Percentiles rank a stretch among this genome's conserved stretches.
These are phyloP conservation scores for Caradrina clavipalpis DNA, from an alignment of 2,888 invertebrate genomes.

Conservation along the genomic window DNA sequence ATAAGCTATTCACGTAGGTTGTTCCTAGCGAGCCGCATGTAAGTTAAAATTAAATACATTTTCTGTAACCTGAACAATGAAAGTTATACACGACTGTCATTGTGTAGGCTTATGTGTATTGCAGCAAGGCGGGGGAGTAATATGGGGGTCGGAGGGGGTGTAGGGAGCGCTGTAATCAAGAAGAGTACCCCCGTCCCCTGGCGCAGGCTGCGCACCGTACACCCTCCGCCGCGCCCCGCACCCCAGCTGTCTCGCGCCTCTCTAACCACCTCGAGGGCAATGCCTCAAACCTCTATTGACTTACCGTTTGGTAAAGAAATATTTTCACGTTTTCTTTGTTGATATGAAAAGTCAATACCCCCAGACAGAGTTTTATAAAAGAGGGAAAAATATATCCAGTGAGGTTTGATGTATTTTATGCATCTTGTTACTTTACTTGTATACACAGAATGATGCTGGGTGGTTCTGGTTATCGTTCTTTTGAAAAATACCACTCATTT, in stretches of 20 bases:
- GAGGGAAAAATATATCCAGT: slow-evolving; percentile 41
- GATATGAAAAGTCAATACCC: slow-evolving; percentile 81
- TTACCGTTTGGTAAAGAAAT: slow-evolving; percentile 85
- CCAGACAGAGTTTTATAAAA: slow-evolving; percentile 44
- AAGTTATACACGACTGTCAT: slow-evolving; percentile 77
- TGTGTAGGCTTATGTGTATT: slow-evolving; percentile 83
- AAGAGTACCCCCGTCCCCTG: slow-evolving; percentile 90
- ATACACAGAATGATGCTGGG: neutral
- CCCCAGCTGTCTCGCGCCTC: slow-evolving; percentile 66
- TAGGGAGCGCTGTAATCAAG: slow-evolving; percentile 89
- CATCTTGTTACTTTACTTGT: slow-evolving; percentile 37
- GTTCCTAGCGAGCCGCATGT: slow-evolving; percentile 25
- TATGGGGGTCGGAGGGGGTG: slow-evolving; percentile 68
- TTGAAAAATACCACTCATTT: neutral
- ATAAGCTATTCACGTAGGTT: slow-evolving; percentile 13
- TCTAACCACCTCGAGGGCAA: slow-evolving; percentile 85
- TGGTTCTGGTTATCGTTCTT: neutral
- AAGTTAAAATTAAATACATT: slow-evolving; percentile 65
- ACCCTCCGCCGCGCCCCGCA: slow-evolving; percentile 59
- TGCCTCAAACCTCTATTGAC: slow-evolving; percentile 90
- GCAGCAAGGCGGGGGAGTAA: slow-evolving; percentile 76
- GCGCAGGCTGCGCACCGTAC: slow-evolving; percentile 73
- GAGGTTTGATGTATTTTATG: slow-evolving; percentile 40
- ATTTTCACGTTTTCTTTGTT: slow-evolving; percentile 86
- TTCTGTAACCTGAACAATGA: slow-evolving; percentile 70